Evolutionary conservation across 1,140 invertebrate species (phyloP), one percentile per base, ranked within the genome.

Genomic region (Zaprionus kolodkinae): DNA sequence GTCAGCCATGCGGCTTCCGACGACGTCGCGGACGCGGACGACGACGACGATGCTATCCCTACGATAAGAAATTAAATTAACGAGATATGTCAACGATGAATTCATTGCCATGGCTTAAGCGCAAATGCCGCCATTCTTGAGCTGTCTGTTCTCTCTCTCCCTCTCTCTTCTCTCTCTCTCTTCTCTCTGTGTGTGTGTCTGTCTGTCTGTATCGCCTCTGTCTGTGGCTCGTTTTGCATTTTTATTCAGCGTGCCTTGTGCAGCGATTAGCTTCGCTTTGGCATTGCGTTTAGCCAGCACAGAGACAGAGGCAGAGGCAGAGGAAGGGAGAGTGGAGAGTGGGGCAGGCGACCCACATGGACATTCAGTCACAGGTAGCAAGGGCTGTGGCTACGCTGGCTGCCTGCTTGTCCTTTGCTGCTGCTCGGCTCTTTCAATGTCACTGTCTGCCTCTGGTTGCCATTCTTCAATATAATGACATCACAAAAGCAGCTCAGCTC

Each of bases 61-160:
- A 86, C 91, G 91, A 91, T 91, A 91, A 91, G 91, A 91, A 91
- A 91, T 91, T 91, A 91, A 91, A 91, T 91, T 91, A 91, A 91
- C 91, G 91, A 91, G 91, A 91, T 91, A 91, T 91, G 91, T 91
- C 91, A 91, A 91, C 91, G 91, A 91, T 91, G 91, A 91, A 91
- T 91, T 91, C 91, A 91, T 91, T 91, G 91, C 91, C 85, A 86
- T 86, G 90, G 90, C 83, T 91, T 91, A 91, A 91, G 90, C 91
- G 84, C 87, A 91, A 91, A 91, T 87, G 90, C 91, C 91, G 91
- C 91, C 91, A 91, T 91, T 91, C 91, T 84, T 84, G 81, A 55
- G 71, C 54, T 69, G 75, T 57, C 60, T 35, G n/a, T 48, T 52
- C 27, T 21, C 71, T 15, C 30, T 17, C 7, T 36, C 38, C 48